Percentiles rank a stretch among this genome's conserved stretches.
Evolutionary conservation across 2,797 vertebrate genomes (phyloP).

Genomic region (Chanos chanos): DNA sequence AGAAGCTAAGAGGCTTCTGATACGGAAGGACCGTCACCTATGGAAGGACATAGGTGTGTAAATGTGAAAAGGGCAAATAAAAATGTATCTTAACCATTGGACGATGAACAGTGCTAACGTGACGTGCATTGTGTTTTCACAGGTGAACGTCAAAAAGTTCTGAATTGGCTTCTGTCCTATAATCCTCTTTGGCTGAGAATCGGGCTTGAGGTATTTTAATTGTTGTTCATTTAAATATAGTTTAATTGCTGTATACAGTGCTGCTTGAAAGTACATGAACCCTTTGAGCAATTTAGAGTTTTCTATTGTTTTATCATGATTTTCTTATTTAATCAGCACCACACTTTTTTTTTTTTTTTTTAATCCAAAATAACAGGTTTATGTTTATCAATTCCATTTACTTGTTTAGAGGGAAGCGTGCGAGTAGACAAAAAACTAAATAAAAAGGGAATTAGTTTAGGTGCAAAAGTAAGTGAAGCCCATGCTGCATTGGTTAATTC

Average conservation of each 20-base stretch:
- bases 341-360: no score
- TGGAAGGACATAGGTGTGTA: conserved; percentile 92
- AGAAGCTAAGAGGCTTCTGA: conserved; percentile 78
- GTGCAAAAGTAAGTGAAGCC: no score
- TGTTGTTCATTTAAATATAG: background rate
- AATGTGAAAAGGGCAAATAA: background rate
- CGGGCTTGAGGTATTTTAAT: conserved; percentile 82
- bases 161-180: conserved; percentile 92
- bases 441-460: background rate
- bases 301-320: no score
- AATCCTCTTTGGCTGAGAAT: conserved; percentile 94
- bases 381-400: background rate
- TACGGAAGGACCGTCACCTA: conserved; percentile 90
- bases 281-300: no score
- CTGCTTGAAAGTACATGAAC: no score
- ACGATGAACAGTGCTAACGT: no score
- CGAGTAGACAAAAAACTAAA: conserved; percentile 4
- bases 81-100: background rate
- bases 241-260: no score
- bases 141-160: conserved; percentile 90
- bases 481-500: background rate
- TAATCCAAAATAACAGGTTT: no score
- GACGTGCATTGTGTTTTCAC: conserved; percentile 31
- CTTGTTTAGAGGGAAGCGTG: background rate
- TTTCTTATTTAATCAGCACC: no score